These are phyloP conservation scores for Anthoptus insignis DNA, from an alignment of 2,888 invertebrate species.

Conservation along the genomic window DNA sequence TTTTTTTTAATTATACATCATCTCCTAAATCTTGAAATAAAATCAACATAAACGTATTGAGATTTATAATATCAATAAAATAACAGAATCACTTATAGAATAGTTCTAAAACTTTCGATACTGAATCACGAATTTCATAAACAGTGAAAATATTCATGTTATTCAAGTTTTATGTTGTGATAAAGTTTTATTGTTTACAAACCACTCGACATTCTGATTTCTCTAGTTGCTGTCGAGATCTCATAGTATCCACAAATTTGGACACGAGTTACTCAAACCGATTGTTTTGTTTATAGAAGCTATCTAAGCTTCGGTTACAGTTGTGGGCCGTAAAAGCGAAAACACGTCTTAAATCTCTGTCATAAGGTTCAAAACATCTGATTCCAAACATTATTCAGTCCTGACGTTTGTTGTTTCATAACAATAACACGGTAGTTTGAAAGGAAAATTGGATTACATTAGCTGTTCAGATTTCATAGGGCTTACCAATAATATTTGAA, in stretches of 20 bases:
- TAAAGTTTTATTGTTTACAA: constrained; percentile 22
- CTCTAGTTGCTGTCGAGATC: constrained; percentile 34
- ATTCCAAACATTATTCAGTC: constrained; percentile 1
- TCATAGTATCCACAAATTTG: constrained; percentile 41
- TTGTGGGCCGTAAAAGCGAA: constrained; percentile 8
- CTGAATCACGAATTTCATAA: constrained; percentile 1
- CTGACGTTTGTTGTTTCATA: constrained; percentile 48
- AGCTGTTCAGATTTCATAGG: constrained; percentile 28
- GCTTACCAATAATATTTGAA: constrained; percentile 31
- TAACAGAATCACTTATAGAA: not conserved
- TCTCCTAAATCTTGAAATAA: too few species aligned
- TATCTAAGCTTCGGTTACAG: constrained; percentile 35
- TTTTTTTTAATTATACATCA: too few species aligned
- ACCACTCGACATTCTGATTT: constrained; percentile 13
- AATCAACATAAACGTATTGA: not conserved
- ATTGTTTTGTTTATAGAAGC: constrained; percentile 55
- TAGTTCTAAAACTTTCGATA: not conserved
- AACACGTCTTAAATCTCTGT: constrained; percentile 1
- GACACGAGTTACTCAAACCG: constrained; percentile 51
- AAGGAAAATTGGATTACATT: constrained; percentile 47
- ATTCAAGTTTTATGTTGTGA: not conserved
- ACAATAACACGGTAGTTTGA: constrained; percentile 45
- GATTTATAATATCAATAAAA: not conserved
- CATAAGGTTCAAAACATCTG: constrained; percentile 16
- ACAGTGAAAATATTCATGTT: not conserved